Percentiles rank a stretch among this genome's conserved stretches.
Conservation (phyloP, 1,140 invertebrate species). For the Anastrepha obliqua region DNA sequence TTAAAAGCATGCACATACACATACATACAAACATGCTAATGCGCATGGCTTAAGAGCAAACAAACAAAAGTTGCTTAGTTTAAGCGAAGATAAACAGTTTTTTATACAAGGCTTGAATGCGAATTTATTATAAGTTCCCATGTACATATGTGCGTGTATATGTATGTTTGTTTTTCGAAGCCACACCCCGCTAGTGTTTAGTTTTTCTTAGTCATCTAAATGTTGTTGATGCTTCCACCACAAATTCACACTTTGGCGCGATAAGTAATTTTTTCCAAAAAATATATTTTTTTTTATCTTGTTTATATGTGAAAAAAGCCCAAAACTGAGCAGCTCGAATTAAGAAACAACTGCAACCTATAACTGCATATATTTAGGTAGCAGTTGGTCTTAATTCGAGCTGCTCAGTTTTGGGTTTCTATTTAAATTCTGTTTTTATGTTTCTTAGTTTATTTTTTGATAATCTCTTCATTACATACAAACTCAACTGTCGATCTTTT, state of each 20-base stretch:
- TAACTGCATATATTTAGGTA: not conserved
- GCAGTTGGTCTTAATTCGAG: not conserved
- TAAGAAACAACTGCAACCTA: not conserved
- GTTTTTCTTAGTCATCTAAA: not conserved
- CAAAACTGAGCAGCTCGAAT: not conserved
- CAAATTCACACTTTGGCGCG: not conserved
- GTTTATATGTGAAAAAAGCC: no score
- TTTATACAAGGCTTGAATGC: no score
- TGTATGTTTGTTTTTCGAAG: not conserved
- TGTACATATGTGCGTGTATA: not conserved
- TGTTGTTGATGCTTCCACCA: not conserved
- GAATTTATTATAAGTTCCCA: no score
- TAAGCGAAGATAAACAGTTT: no score
- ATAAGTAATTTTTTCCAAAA: not conserved
- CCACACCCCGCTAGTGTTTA: not conserved
- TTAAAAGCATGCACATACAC: not conserved
- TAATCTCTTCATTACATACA: conserved; percentile 13
- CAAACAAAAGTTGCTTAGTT: no score
- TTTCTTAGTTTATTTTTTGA: not conserved
- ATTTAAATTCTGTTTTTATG: not conserved
- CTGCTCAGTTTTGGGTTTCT: not conserved
- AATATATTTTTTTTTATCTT: no score
- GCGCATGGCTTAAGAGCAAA: no score
- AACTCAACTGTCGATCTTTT: not conserved
- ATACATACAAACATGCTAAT: no score